Evolutionary conservation across 2,797 vertebrate genomes (phyloP).

Genomic region (Oryzias dopingdopingensis): DNA sequence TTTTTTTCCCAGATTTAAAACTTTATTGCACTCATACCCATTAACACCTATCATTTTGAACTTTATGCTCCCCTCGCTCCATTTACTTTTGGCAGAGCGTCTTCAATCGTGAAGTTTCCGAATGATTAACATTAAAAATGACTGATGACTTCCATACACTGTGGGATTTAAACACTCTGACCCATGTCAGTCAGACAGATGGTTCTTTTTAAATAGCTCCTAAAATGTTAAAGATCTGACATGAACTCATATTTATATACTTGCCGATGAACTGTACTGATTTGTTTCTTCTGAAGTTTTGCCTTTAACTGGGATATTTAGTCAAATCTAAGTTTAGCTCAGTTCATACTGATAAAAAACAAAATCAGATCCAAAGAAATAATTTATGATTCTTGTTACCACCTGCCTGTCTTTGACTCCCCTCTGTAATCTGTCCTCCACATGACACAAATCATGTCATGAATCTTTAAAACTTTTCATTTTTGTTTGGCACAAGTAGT

Average conservation of each 20-base stretch:
- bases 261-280: slow-evolving; percentile 10
- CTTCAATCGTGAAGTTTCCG: slow-evolving; percentile 6
- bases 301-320: slow-evolving; percentile 8
- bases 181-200: slow-evolving; percentile 26
- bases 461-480: no score
- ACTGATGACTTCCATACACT: slow-evolving; percentile 37
- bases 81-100: slow-evolving; percentile 15
- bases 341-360: no score
- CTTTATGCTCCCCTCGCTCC: slow-evolving; percentile 4
- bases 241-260: slow-evolving; percentile 21
- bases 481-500: no score
- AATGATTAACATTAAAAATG: slow-evolving; percentile 38
- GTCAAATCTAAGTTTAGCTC: not conserved
- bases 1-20: slow-evolving; percentile 4
- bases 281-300: slow-evolving; percentile 6
- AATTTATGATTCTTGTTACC: no score
- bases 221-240: slow-evolving; percentile 14
- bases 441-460: no score
- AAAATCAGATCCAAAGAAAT: no score
- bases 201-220: slow-evolving; percentile 4
- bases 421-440: no score
- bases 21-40: slow-evolving; percentile 4
- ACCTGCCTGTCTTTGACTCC: no score
- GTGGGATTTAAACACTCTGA: slow-evolving; percentile 27
- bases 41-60: slow-evolving; percentile 15